Conservation (phyloP, 2,113 vertebrate genomes). For the Rhipidura dahli region DNA sequence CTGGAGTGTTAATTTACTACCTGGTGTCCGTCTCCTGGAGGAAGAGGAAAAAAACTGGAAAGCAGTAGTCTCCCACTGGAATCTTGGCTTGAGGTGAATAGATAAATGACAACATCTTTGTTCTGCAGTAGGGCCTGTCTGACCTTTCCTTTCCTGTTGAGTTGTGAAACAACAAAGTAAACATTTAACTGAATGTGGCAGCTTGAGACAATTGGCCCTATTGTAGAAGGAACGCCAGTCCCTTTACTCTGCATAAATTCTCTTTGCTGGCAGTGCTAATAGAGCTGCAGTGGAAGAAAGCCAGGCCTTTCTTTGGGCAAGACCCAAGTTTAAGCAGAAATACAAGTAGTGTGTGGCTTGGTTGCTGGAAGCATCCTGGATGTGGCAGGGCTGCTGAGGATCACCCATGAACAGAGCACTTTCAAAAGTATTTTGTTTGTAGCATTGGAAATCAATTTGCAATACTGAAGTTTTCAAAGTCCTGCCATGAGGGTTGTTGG, state of each 20-base stretch:
- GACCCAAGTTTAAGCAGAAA: neutral
- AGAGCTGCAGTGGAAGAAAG: constrained; percentile 38
- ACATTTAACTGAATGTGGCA: constrained; percentile 69
- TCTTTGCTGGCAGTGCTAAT: constrained; percentile 66
- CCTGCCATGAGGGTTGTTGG: neutral
- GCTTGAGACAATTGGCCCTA: constrained; percentile 51
- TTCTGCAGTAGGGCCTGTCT: constrained; percentile 27
- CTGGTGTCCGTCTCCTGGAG: neutral
- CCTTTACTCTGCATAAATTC: constrained; percentile 69
- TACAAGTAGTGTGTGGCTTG: neutral
- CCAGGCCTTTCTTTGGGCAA: constrained; percentile 34
- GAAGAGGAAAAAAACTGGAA: neutral
- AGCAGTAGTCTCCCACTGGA: constrained; percentile 61
- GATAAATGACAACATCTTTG: constrained; percentile 49
- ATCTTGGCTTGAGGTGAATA: constrained; percentile 47
- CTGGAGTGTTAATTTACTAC: constrained; percentile 40
- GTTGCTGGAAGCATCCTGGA: neutral
- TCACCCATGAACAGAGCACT: neutral
- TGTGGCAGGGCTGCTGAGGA: neutral
- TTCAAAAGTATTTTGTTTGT: neutral
- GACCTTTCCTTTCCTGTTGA: constrained; percentile 72
- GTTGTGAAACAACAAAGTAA: constrained; percentile 82
- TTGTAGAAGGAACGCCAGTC: constrained; percentile 11
- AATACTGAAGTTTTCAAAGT: neutral
- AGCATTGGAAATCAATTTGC: neutral